Percentiles rank a stretch among this genome's conserved stretches.
Conservation (phyloP, 2,113 vertebrate genomes). For the Mastomys natalensis region DNA sequence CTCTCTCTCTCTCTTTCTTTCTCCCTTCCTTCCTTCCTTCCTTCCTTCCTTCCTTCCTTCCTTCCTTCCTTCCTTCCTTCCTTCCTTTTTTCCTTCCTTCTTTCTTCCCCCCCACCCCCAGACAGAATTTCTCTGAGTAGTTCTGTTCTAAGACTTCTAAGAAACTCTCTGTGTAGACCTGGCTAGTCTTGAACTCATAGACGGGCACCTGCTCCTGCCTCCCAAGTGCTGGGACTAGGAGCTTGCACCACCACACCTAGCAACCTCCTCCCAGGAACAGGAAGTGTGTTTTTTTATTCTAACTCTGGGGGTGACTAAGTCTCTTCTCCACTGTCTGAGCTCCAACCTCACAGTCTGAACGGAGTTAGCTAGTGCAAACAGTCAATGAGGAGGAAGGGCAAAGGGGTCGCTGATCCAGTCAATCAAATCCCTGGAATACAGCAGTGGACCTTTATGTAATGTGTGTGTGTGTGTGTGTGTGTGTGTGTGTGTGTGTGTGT, state of each 20-base stretch:
- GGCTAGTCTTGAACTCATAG: background rate
- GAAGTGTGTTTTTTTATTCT: background rate
- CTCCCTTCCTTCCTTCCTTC: too few relatives aligned
- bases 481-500: too few relatives aligned
- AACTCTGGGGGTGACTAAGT: background rate
- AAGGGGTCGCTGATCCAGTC: background rate
- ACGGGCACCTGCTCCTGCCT: background rate
- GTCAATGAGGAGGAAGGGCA: background rate
- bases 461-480: too few relatives aligned
- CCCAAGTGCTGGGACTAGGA: background rate
- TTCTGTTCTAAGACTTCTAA: background rate
- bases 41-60: too few relatives aligned
- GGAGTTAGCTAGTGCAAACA: background rate
- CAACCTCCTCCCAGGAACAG: background rate
- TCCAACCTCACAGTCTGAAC: background rate
- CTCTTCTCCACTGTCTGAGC: background rate
- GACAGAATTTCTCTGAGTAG: background rate
- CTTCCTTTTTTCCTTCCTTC: too few relatives aligned
- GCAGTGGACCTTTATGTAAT: background rate
- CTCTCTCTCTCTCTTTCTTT: too few relatives aligned
- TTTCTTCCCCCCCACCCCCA: too few relatives aligned
- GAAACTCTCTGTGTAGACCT: background rate
- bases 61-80: too few relatives aligned
- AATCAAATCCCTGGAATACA: background rate
- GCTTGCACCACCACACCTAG: background rate